These are phyloP conservation scores for Brachymystax lenok DNA, from an alignment of 2,797 vertebrate genomes.

Conservation along the genomic window DNA sequence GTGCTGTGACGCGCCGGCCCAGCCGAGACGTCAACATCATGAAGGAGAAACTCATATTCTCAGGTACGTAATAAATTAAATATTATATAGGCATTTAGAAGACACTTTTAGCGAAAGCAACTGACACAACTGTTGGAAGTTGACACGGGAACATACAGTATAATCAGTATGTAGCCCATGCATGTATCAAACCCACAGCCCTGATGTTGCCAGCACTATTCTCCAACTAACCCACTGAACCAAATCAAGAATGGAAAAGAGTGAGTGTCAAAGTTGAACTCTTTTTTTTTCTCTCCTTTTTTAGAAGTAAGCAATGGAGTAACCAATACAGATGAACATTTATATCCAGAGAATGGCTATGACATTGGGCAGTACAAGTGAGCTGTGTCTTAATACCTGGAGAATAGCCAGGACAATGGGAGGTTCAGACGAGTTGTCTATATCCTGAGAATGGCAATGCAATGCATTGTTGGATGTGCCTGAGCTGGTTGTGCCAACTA, in stretches of 20 bases:
- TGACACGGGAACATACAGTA: too few relatives aligned
- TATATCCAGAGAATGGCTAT: constrained; percentile 2
- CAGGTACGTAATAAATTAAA: constrained; percentile 74
- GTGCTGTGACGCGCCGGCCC: constrained; percentile 79
- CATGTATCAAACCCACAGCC: too few relatives aligned
- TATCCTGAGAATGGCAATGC: constrained; percentile 83
- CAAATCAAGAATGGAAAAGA: neutral
- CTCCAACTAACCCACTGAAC: neutral
- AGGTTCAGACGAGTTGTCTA: constrained; percentile 86
- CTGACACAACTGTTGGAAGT: too few relatives aligned
- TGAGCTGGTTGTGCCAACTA: neutral
- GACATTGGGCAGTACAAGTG: constrained; percentile 6
- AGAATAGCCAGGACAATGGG: constrained; percentile 52
- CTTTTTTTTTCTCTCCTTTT: constrained; percentile 29
- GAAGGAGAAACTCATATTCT: constrained; percentile 98
- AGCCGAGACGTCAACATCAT: constrained; percentile 92
- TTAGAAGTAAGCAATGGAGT: constrained; percentile 86
- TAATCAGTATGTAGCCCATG: too few relatives aligned
- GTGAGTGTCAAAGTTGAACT: neutral
- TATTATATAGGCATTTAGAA: too few relatives aligned
- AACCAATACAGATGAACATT: neutral
- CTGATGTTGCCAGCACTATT: neutral
- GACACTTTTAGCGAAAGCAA: too few relatives aligned
- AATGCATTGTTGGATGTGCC: neutral
- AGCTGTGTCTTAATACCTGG: neutral